phyloP scores from a whole-genome alignment of 2,113 vertebrate species.

The Menidia beryllina region DNA sequence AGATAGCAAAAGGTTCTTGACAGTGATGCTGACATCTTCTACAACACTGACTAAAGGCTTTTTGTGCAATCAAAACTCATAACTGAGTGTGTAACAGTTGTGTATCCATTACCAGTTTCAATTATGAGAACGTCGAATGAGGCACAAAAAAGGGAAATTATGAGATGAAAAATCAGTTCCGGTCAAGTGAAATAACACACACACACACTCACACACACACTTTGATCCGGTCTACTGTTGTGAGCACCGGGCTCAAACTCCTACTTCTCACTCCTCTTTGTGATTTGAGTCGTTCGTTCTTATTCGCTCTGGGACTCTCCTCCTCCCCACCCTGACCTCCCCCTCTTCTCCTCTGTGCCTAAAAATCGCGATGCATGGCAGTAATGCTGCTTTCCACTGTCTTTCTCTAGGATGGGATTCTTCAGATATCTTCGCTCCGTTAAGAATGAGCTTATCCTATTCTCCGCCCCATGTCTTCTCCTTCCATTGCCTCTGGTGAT shows the following conservation, averaged over 20 bases:
- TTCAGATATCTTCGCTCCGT: slow-evolving; percentile 74
- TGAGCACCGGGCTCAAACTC: slow-evolving; percentile 20
- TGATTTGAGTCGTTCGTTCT: slow-evolving; percentile 33
- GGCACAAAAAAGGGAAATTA: too few species aligned
- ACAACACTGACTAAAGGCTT: neutral
- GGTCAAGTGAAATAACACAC: too few species aligned
- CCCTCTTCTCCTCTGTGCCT: slow-evolving; percentile 37
- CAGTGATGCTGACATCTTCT: neutral
- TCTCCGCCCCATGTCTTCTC: slow-evolving; percentile 83
- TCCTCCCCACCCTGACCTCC: slow-evolving; percentile 20
- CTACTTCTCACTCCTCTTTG: slow-evolving; percentile 28
- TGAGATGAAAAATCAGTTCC: too few species aligned
- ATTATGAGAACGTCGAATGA: neutral
- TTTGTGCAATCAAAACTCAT: neutral
- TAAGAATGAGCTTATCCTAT: slow-evolving; percentile 81
- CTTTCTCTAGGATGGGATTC: slow-evolving; percentile 74
- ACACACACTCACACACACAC: too few species aligned
- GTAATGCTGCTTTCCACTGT: slow-evolving; percentile 40
- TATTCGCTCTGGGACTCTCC: slow-evolving; percentile 34
- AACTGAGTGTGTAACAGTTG: neutral
- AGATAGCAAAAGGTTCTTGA: too few species aligned
- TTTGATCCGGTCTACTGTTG: neutral
- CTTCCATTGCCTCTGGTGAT: slow-evolving; percentile 88
- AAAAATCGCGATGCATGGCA: slow-evolving; percentile 64
- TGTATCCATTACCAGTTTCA: neutral